A percentile compares a stretch with the other conserved stretches of the same genome.
Evolutionary conservation across 2,888 invertebrate species (phyloP).

Genomic region (Agrochola litura): DNA sequence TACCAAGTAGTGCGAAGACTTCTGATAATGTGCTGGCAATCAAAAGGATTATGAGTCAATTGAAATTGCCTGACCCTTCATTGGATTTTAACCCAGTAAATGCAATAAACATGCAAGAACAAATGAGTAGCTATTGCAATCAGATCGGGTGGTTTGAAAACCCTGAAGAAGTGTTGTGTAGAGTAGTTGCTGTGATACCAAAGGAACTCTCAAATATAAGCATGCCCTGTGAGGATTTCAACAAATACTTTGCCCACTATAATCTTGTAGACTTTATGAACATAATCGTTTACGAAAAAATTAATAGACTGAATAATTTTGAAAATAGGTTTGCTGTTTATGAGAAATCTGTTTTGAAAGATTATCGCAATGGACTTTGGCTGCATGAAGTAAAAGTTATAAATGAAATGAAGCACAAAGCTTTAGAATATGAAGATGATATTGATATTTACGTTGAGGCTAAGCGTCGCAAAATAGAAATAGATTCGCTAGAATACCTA

Average conservation of each 20-base stretch:
- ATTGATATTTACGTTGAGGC: constrained; percentile 81
- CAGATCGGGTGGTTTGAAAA: constrained; percentile 88
- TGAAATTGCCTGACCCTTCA: constrained; percentile 89
- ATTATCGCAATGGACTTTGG: constrained; percentile 91
- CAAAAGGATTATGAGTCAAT: constrained; percentile 87
- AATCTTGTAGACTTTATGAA: constrained; percentile 90
- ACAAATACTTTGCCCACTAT: constrained; percentile 81
- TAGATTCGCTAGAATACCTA: constrained; percentile 82
- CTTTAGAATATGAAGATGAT: constrained; percentile 81
- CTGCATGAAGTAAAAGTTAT: constrained; percentile 86
- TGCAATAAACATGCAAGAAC: constrained; percentile 83
- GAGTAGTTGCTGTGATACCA: constrained; percentile 85
- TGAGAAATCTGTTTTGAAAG: constrained; percentile 87
- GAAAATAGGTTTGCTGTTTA: constrained; percentile 90
- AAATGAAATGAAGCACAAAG: constrained; percentile 81
- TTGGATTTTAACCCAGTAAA: constrained; percentile 84
- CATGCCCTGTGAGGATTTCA: constrained; percentile 81
- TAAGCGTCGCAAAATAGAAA: constrained; percentile 85
- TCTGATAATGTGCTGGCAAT: constrained; percentile 87
- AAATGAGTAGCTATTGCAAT: constrained; percentile 87
- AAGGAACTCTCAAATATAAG: constrained; percentile 81
- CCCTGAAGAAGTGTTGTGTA: constrained; percentile 86
- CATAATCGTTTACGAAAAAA: constrained; percentile 89
- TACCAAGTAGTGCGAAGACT: constrained; percentile 91
- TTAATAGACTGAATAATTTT: constrained; percentile 85